Percentiles rank a stretch among this genome's conserved stretches.
phyloP scores from a whole-genome alignment of 2,888 invertebrate species.

The Lymantria monacha region DNA sequence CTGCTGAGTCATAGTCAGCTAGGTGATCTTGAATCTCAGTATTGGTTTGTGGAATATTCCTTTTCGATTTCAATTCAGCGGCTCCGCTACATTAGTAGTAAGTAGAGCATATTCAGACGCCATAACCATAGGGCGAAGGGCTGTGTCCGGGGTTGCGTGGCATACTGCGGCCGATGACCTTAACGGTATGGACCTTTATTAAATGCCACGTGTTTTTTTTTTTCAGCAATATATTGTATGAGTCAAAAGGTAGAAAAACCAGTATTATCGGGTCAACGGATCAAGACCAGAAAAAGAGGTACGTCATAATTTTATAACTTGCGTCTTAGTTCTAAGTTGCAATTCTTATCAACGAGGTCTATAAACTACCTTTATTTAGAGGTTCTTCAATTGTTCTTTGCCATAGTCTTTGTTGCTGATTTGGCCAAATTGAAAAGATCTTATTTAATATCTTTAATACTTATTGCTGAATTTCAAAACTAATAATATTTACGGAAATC shows the following conservation, averaged over 20 bases:
- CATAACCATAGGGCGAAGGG: constrained; percentile 48
- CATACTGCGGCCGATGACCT: constrained; percentile 69
- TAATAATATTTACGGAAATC: no score
- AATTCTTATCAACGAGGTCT: background rate
- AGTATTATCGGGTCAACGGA: constrained; percentile 99
- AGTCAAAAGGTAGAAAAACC: constrained; percentile 99
- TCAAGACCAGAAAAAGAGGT: constrained; percentile 99
- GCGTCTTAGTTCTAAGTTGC: constrained; percentile 7
- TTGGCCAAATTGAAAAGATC: no score
- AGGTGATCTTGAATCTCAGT: constrained; percentile 39
- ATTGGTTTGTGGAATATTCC: constrained; percentile 39
- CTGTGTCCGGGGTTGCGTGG: constrained; percentile 33
- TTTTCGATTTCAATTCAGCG: constrained; percentile 36
- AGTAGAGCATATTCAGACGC: constrained; percentile 51
- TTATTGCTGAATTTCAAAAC: no score
- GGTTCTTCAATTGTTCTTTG: no score
- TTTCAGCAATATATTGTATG: constrained; percentile 96
- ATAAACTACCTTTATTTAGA: no score
- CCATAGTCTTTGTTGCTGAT: no score
- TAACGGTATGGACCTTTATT: constrained; percentile 50
- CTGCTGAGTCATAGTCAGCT: constrained; percentile 50
- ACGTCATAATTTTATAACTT: constrained; percentile 48
- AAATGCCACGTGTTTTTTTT: constrained; percentile 80
- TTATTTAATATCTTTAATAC: no score
- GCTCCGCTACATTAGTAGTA: constrained; percentile 46